Evolutionary conservation across 2,113 vertebrate genomes (phyloP).

Genomic region (Martes martes): DNA sequence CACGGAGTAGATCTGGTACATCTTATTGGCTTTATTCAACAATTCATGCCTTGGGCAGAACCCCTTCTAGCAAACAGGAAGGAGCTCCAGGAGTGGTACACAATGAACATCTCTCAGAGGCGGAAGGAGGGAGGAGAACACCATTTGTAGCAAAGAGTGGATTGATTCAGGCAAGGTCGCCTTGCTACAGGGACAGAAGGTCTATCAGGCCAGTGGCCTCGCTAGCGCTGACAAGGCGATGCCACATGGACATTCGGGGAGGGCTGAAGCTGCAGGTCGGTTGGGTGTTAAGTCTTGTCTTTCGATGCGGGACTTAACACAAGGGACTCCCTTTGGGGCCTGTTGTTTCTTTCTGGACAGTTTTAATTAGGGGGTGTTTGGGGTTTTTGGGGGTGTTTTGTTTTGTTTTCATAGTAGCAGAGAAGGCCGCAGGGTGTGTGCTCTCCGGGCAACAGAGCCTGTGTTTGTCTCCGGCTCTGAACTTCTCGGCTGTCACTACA

Average conservation of each 20-base stretch:
- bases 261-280: not conserved
- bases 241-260: not conserved
- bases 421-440: not conserved
- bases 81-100: not conserved
- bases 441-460: not conserved
- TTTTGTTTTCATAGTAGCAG: not conserved
- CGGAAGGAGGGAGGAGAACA: not conserved
- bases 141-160: not conserved
- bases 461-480: too few relatives aligned
- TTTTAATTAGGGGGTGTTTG: not conserved
- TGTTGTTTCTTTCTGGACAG: not conserved
- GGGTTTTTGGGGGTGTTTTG: not conserved
- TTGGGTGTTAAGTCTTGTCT: not conserved
- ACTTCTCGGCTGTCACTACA: too few relatives aligned
- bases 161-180: not conserved
- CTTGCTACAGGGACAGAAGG: not conserved
- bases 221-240: accelerated
- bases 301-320: not conserved
- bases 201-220: not conserved
- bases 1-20: not conserved
- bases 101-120: not conserved
- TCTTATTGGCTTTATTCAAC: not conserved
- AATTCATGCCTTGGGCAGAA: not conserved
- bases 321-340: not conserved
- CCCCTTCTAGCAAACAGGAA: not conserved